phyloP scores from a whole-genome alignment of 2,797 vertebrate genomes.

The Anableps anableps region DNA sequence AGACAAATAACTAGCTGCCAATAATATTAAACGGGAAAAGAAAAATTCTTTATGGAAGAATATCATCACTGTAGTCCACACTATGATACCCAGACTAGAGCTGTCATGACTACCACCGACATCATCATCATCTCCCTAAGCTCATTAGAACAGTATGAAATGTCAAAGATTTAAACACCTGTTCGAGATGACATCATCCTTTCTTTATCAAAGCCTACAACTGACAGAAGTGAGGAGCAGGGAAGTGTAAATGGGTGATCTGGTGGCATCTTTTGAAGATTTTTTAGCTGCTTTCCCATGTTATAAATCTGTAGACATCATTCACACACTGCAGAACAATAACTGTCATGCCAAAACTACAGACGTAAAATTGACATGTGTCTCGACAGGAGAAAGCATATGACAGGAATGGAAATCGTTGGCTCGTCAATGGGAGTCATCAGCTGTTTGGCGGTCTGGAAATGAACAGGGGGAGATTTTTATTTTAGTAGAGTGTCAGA shows the following conservation, averaged over 20 bases:
- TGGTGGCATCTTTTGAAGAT: constrained; percentile 57
- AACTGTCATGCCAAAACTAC: constrained; percentile 56
- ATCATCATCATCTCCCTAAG: constrained; percentile 28
- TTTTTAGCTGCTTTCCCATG: constrained; percentile 65
- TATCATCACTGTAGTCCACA: constrained; percentile 42
- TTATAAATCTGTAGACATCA: constrained; percentile 66
- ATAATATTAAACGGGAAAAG: not conserved
- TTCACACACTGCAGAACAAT: constrained; percentile 66
- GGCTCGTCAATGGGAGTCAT: constrained; percentile 53
- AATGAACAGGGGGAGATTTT: constrained; percentile 45
- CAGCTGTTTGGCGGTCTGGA: constrained; percentile 68
- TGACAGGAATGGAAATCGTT: constrained; percentile 54
- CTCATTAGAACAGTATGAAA: constrained; percentile 37
- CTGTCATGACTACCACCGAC: constrained; percentile 19
- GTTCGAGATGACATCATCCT: constrained; percentile 59
- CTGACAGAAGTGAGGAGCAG: constrained; percentile 52
- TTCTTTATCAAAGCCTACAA: constrained; percentile 11
- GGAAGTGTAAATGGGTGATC: constrained; percentile 60
- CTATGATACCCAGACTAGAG: constrained; percentile 46
- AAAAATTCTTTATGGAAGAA: constrained; percentile 15
- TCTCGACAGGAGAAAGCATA: constrained; percentile 49
- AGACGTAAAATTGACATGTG: constrained; percentile 71
- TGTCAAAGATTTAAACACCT: constrained; percentile 45
- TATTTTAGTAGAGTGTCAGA: constrained; percentile 52
- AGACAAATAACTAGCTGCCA: not conserved